Conservation (phyloP, 1,140 invertebrate genomes). For the Melitaea cinxia region DNA sequence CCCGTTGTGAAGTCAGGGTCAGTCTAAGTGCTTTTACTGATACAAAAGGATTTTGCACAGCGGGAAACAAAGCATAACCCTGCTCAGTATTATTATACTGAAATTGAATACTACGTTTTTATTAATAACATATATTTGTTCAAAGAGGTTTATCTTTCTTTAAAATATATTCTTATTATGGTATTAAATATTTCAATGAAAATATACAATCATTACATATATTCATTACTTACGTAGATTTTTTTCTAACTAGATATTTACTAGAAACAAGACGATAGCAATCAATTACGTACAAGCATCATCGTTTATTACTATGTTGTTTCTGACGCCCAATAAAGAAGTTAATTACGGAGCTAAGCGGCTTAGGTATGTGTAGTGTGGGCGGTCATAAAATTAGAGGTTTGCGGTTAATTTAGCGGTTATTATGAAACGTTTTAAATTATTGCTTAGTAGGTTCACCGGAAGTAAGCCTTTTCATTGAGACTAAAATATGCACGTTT, state of each 20-base stretch:
- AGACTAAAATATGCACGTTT: too few relatives aligned
- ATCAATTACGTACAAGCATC: conserved; percentile 14
- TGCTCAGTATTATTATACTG: not conserved
- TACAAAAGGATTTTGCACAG: conserved; percentile 2
- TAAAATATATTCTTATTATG: too few relatives aligned
- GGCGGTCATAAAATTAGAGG: not conserved
- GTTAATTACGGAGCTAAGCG: conserved; percentile 19
- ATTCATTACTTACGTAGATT: too few relatives aligned
- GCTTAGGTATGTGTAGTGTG: conserved; percentile 19
- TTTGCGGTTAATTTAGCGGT: not conserved
- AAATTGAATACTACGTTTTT: too few relatives aligned
- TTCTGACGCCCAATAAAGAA: conserved; percentile 16
- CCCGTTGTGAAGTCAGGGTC: conserved; percentile 1
- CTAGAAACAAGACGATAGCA: not conserved
- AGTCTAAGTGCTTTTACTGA: conserved; percentile 22
- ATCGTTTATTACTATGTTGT: conserved; percentile 11
- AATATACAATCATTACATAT: too few relatives aligned
- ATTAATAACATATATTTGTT: too few relatives aligned
- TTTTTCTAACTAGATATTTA: too few relatives aligned
- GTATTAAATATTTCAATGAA: too few relatives aligned
- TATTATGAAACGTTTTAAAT: not conserved
- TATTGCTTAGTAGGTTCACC: too few relatives aligned
- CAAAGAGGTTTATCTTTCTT: too few relatives aligned
- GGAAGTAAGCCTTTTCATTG: too few relatives aligned
- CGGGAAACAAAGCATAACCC: conserved; percentile 4